Base-by-base conservation (phyloP, 2,888 invertebrate species). In the Drosophila phalerata region DNA sequence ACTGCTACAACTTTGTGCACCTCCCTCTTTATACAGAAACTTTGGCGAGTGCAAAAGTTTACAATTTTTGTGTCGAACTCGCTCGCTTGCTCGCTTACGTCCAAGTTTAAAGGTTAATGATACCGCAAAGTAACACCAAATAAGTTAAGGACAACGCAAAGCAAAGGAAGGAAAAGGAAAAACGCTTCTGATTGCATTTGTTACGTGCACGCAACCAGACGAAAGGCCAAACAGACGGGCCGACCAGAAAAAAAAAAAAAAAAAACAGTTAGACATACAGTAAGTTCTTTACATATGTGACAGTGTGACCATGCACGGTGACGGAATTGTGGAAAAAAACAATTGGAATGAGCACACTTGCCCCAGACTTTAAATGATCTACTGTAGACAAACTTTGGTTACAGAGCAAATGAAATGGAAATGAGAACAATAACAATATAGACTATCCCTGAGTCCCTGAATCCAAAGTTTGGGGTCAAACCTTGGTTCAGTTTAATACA, bases 41-140 rank as follows among this genome's bases (percentile, higher is more conserved):
- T 81, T 86, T 71, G 65, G 66, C 73, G 73, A 84, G 87, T 71
- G 84, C 75, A 84, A 85, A 85, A 85, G 87, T 86, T 85, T 86
- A 86, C 77, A 81, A 75, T 86, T 79, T 70, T 73, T 64, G 57
- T 68, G 62, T 72, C 60, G 74, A 77, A 48, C 32, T 51, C 42
- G 71, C 55, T 79, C 63, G 68, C 60, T 57, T 42, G 49, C 72
- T 63, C 55, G 57, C 62, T 65, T 47, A 63, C 76, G 70, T 68
- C 53, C 85, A 86, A 86, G 84, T 85, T 85, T 85, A 86, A 85
- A 85, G 87, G 84, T 85, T 86, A 85, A 85, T 85, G 87, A 85
- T 85, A 85, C 84, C 87, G 72, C 80, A 80, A 80, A 80, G 80
- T 80, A 80, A 80, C 80, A 86, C 87, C 87, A 86, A 81, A 85